phyloP scores from a whole-genome alignment of 2,113 vertebrate genomes.

The Craseonycteris thonglongyai region DNA sequence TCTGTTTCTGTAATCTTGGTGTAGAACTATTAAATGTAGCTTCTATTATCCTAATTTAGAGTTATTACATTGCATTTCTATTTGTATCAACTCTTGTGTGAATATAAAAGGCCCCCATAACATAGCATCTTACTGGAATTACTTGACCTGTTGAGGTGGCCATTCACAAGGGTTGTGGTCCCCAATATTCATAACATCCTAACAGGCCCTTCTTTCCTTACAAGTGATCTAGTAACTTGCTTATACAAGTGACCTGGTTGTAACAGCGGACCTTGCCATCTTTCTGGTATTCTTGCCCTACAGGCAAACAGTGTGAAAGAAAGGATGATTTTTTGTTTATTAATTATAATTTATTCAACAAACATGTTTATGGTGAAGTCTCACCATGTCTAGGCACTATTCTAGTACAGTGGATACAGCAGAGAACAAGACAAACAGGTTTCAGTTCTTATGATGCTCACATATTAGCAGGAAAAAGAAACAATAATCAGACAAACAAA shows the following conservation, averaged over 20 bases:
- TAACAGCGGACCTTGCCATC: background rate
- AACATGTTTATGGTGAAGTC: background rate
- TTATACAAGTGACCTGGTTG: background rate
- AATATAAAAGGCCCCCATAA: background rate
- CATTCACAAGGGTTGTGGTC: background rate
- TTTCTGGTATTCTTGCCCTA: background rate
- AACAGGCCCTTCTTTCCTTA: background rate
- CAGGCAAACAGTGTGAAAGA: background rate
- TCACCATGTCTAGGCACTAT: background rate
- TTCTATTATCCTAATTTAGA: background rate
- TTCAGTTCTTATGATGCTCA: background rate
- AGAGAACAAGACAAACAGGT: background rate
- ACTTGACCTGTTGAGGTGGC: background rate
- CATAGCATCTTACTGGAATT: background rate
- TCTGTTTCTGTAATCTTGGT: background rate
- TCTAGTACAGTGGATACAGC: background rate
- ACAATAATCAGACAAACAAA: background rate
- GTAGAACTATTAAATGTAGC: background rate
- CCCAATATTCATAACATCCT: background rate
- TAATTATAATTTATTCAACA: background rate
- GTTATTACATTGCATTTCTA: background rate
- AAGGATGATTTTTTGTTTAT: background rate
- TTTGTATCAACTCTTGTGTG: background rate
- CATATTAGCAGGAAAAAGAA: background rate
- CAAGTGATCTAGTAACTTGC: background rate